Base-by-base conservation (phyloP, 2,888 invertebrate genomes). In the Pseudococcus longispinus region DNA sequence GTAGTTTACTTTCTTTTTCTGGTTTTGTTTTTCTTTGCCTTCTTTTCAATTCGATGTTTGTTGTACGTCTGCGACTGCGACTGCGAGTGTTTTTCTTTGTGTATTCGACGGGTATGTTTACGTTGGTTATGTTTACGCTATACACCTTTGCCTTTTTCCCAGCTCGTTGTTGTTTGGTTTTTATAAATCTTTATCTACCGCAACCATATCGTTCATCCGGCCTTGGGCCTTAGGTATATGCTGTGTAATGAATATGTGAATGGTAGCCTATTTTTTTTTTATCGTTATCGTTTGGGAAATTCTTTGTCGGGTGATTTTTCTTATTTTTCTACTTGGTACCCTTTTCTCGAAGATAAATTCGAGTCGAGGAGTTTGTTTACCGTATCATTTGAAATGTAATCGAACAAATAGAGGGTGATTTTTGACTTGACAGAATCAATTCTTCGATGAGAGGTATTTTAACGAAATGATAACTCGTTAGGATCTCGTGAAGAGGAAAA, bases 141-240 rank as follows among this genome's bases (percentile, higher is more conserved):
- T 74, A 74, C 26, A 74, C n/a, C 74, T 74, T 74, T 74, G 74
- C 29, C 74, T 74, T 74, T 74, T 74, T 65, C 65, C 65, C 65
- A 65, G 65, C 9, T 65, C 65, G 65, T 65, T 65, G 65, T 65
- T 65, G 65, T 65, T 65, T 65, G 65, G 65, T 65, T 65, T 65
- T 65, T 65, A 65, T 65, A 65, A 65, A 65, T 65, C 65, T 65
- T 65, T 65, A 65, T 65, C 65, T 65, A 65, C 26, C 11, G 37
- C 37, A 13, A 13, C 23, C 5, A 26, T 20, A 26, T 65, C 26
- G 65, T 65, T 65, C 65, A 65, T 65, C 65, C 26, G 65, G 65
- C 65, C 65, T 65, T n/a, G n/a, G n/a, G n/a, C n/a, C n/a, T 65
- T 26, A 51, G 51, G 51, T 51, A 51, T 11, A 20, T 65, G 13